phyloP scores from a whole-genome alignment of 2,113 vertebrate genomes.

The Myrmophylax atrothorax region DNA sequence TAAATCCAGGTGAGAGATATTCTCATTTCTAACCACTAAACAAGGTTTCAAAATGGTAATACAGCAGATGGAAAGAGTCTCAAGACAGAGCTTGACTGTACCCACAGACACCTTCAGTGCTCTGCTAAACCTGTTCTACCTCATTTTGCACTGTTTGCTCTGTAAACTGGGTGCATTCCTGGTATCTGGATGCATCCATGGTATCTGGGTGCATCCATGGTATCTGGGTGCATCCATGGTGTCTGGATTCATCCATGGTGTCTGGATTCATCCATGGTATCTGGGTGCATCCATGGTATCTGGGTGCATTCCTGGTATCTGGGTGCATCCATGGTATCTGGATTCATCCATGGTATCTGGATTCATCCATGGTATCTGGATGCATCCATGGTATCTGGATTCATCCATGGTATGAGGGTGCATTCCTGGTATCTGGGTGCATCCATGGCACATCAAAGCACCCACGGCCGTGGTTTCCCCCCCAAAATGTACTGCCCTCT shows the following conservation, averaged over 20 bases:
- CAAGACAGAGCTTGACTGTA: background rate
- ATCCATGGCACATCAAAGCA: too few species aligned
- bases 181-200: background rate
- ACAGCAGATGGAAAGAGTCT: background rate
- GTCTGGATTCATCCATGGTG: too few species aligned
- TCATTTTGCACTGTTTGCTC: background rate
- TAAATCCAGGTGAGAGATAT: background rate
- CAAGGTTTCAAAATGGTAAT: background rate
- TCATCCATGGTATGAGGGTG: background rate
- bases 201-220: background rate
- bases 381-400: background rate
- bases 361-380: too few species aligned
- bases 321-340: background rate
- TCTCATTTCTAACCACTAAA: background rate
- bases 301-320: background rate
- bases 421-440: background rate
- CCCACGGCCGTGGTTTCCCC: background rate
- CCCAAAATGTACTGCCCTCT: background rate
- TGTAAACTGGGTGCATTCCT: background rate
- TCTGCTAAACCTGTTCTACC: background rate
- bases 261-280: background rate
- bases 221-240: background rate
- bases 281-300: background rate
- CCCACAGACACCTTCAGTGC: background rate
- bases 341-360: background rate